A percentile compares a stretch with the other conserved stretches of the same genome.
Conservation (phyloP, 2,888 invertebrate genomes). For the Hecatera dysodea region DNA sequence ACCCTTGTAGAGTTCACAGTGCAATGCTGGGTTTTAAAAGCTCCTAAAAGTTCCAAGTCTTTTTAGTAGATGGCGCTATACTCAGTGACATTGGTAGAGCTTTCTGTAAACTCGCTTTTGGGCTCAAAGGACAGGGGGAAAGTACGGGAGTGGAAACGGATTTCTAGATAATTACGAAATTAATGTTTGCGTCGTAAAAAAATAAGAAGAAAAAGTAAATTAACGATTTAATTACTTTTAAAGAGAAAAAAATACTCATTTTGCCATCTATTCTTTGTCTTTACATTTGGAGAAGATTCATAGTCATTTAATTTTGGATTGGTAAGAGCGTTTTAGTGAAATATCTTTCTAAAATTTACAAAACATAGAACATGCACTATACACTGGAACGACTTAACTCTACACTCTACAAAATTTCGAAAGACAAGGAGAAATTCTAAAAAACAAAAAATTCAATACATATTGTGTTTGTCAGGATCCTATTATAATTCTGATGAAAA, state of each 20-base stretch:
- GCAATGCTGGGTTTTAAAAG: slow-evolving; percentile 28
- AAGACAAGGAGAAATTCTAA: slow-evolving; percentile 4
- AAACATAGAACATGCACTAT: too few relatives aligned
- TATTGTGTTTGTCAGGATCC: neutral
- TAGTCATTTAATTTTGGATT: too few relatives aligned
- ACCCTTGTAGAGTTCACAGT: neutral
- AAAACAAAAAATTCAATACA: neutral
- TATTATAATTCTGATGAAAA: slow-evolving; percentile 51
- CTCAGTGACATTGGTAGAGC: slow-evolving; percentile 32
- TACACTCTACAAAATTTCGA: neutral
- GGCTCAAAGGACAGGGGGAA: neutral
- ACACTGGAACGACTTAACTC: too few relatives aligned
- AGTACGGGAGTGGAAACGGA: too few relatives aligned
- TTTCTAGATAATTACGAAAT: neutral
- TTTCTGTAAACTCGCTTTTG: neutral
- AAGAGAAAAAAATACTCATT: neutral
- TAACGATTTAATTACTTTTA: too few relatives aligned
- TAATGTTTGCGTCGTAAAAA: neutral
- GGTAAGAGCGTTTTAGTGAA: too few relatives aligned
- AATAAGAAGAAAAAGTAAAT: neutral
- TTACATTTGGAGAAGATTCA: too few relatives aligned
- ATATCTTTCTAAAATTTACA: too few relatives aligned
- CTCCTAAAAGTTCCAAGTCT: slow-evolving; percentile 51
- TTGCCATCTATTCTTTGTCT: too few relatives aligned
- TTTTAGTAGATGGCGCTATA: slow-evolving; percentile 58